Conservation (phyloP, 2,797 vertebrate species). For the Anguilla obscura region DNA sequence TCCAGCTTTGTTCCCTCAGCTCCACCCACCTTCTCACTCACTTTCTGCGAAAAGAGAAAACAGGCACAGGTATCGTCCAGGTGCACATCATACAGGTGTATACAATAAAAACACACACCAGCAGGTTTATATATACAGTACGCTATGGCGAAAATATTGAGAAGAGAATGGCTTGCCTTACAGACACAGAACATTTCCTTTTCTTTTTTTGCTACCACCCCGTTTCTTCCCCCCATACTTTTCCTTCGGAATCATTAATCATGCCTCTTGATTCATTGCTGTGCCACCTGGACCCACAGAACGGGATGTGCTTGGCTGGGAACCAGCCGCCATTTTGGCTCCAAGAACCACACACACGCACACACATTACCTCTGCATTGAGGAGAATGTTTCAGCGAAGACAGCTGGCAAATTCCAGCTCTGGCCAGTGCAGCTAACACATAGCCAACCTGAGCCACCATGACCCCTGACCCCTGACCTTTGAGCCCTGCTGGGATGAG, state of each 20-base stretch:
- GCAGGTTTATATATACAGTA: not conserved
- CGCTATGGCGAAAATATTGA: not conserved
- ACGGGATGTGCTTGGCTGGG: not conserved
- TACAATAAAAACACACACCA: constrained; percentile 2
- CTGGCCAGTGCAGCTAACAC: too few relatives aligned
- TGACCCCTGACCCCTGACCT: too few relatives aligned
- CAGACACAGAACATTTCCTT: not conserved
- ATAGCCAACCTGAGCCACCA: too few relatives aligned
- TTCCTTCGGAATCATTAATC: not conserved
- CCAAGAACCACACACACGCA: not conserved
- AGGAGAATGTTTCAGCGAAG: not conserved
- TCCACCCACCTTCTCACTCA: constrained; percentile 94
- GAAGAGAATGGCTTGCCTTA: not conserved
- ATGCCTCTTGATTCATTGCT: not conserved
- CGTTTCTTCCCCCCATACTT: not conserved
- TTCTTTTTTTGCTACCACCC: not conserved
- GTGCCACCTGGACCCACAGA: not conserved
- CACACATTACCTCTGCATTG: not conserved
- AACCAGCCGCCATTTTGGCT: not conserved
- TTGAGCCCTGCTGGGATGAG: too few relatives aligned
- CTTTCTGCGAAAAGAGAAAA: constrained; percentile 78
- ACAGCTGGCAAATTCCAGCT: not conserved
- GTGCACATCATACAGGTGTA: not conserved
- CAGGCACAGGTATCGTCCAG: not conserved
- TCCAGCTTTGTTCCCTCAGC: constrained; percentile 94